Evolutionary conservation across 2,888 invertebrate genomes (phyloP).

Genomic region (Dasypolia templi): DNA sequence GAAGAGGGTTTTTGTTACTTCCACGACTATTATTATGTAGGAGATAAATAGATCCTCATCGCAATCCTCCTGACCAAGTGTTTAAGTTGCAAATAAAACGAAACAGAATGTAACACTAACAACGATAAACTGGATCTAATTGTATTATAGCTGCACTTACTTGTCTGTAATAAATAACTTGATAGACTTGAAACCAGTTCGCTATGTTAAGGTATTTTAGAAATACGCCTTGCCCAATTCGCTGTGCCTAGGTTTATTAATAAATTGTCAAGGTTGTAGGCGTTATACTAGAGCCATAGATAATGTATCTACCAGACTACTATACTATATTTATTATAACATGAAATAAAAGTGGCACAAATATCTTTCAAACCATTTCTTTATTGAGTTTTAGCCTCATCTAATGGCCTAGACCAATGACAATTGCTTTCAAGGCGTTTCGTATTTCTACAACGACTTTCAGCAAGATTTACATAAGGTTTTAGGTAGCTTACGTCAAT

Average conservation of each 20-base stretch:
- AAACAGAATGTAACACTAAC: not conserved
- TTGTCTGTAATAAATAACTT: conserved; percentile 27
- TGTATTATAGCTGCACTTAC: conserved; percentile 21
- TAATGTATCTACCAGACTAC: not conserved
- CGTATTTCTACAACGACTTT: not conserved
- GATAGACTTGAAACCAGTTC: conserved; percentile 37
- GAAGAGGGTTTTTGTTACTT: not conserved
- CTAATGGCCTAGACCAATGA: not conserved
- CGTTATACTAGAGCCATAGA: not conserved
- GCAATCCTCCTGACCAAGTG: not conserved
- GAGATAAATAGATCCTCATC: not conserved
- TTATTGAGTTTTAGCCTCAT: not conserved
- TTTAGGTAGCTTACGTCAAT: not conserved
- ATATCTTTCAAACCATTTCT: not conserved
- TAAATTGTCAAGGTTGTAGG: conserved; percentile 43
- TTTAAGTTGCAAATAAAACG: not conserved
- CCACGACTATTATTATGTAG: not conserved
- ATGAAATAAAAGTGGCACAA: not conserved
- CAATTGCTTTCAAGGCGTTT: not conserved
- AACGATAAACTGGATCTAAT: conserved; percentile 27
- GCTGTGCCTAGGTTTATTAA: conserved; percentile 14
- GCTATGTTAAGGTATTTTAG: conserved; percentile 47
- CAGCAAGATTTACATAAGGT: not conserved
- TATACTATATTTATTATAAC: not conserved
- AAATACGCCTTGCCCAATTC: conserved; percentile 33